These are phyloP conservation scores for Agrochola circellaris DNA, from an alignment of 2,888 invertebrate species.

Conservation along the genomic window DNA sequence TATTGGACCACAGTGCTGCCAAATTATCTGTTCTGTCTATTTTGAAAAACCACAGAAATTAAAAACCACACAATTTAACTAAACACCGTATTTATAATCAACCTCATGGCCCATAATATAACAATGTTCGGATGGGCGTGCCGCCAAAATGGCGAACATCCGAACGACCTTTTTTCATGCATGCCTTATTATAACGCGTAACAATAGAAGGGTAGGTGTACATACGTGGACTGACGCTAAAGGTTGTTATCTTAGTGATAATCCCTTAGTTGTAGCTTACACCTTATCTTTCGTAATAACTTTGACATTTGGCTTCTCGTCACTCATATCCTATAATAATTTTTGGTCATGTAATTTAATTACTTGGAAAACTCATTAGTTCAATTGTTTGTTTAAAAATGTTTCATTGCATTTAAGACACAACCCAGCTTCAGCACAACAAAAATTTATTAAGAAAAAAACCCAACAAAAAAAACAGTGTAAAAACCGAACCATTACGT, in stretches of 20 bases:
- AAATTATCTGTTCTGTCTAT: not conserved
- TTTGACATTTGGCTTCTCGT: conserved; percentile 19
- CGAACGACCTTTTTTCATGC: conserved; percentile 79
- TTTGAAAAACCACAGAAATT: not conserved
- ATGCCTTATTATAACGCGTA: conserved; percentile 69
- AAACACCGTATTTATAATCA: conserved; percentile 38
- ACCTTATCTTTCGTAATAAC: conserved; percentile 15
- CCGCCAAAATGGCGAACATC: conserved; percentile 73
- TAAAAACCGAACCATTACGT: conserved; percentile 6
- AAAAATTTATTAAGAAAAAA: not conserved
- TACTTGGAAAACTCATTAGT: not conserved
- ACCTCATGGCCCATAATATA: conserved; percentile 54
- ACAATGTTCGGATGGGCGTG: conserved; percentile 70
- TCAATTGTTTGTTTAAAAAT: not conserved
- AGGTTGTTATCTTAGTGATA: conserved; percentile 36
- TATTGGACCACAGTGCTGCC: not conserved
- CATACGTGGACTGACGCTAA: conserved; percentile 17
- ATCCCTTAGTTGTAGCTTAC: conserved; percentile 33
- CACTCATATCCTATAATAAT: not conserved
- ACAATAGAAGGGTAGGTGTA: conserved; percentile 71
- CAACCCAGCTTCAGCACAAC: not conserved
- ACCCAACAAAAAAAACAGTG: not conserved
- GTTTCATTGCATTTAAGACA: not conserved
- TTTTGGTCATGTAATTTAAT: not conserved
- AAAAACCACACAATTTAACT: not conserved